Evolutionary conservation across 2,888 invertebrate species (phyloP), one percentile per base, ranked within the genome.

Genomic region (Xylocampa areola): DNA sequence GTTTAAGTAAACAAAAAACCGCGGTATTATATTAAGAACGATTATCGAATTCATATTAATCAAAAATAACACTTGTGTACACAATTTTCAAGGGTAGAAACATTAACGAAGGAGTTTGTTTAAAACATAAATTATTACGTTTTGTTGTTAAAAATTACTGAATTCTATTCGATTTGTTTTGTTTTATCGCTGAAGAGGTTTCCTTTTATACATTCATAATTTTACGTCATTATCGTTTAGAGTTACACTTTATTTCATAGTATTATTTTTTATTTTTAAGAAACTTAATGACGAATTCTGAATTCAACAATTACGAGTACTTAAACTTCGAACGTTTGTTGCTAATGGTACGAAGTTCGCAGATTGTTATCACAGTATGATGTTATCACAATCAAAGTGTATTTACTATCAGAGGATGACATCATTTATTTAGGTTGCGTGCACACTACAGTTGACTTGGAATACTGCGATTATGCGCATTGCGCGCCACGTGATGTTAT

Each of bases 361-460:
- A 57, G 77, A 73, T 76, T 55, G 55, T 76, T 76, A 74, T 74
- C 73, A 70, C 52, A 43, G 21, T 29, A n/a, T n/a, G 41, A 52
- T 51, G 67, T 67, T 68, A 68, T 54, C 62, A 72, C 66, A 61
- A 73, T 73, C 63, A 66, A 57, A 53, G 62, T 65, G 54, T 69
- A 57, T 65, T 63, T 60, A 66, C 61, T 69, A 76, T 76, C 74
- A 54, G 51, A 25, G 35, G 44, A 60, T 73, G 77, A 76, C 74
- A 73, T 76, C 74, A 73, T 67, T 52, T 61, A 53, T 60, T 69
- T 63, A 66, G 62, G 62, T 53, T 62, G 63, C 13, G 65, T 59
- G 35, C 69, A 66, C 57, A 72, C 51, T 52, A 37, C 64, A 17
- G n/a, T n/a, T n/a, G n/a, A n/a, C n/a, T n/a, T 52, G 55, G 23